Evolutionary conservation across 2,113 vertebrate genomes (phyloP), one percentile per base, ranked within the genome.

Genomic region (Phalacrocorax pelagicus): DNA sequence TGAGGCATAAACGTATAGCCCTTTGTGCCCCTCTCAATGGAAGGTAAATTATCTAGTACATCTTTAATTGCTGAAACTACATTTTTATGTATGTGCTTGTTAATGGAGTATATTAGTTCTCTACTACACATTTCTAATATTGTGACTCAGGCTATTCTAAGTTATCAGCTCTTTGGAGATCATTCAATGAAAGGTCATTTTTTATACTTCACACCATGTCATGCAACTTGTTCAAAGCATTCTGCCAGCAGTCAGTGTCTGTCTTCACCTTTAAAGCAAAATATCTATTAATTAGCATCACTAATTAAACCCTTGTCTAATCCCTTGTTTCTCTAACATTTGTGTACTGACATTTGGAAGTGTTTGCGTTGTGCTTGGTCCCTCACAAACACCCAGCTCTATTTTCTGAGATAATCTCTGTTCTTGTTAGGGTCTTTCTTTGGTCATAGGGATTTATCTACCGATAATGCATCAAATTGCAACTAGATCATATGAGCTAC

Each of bases 261-360:
- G 63, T 81, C 58, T 74, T 80, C 69, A 59, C 72, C 94, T 84
- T 92, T 61, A 81, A 78, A 67, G 84, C 52, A 65, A 84, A 54
- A 61, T 61, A 34, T 49, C 63, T 92, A 72, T 86, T 91, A 91
- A 91, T 92, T 80, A 66, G 34, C n/a, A 61, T 66, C 0, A 0
- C 38, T 89, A 65, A 91, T 80, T 74, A 65, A 75, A 42, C 49
- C 40, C 54, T 74, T 29, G 8, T 34, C 52, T 91, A 52, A 63
- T 57, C 36, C 66, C 40, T 18, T 57, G 27, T 79, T 91, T 81
- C 40, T 59, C 57, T 79, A 12, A 4, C 52, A 4, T 69, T 88
- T 81, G 54, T 61, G 46, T 58, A 6, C 66, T 82, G 88, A 26
- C 52, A 11, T 21, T 61, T 75, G 51, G 55, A 91, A 86, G 57